Percentiles rank a stretch among this genome's conserved stretches.
phyloP scores from a whole-genome alignment of 2,797 vertebrate genomes.

The Arvicola amphibius region DNA sequence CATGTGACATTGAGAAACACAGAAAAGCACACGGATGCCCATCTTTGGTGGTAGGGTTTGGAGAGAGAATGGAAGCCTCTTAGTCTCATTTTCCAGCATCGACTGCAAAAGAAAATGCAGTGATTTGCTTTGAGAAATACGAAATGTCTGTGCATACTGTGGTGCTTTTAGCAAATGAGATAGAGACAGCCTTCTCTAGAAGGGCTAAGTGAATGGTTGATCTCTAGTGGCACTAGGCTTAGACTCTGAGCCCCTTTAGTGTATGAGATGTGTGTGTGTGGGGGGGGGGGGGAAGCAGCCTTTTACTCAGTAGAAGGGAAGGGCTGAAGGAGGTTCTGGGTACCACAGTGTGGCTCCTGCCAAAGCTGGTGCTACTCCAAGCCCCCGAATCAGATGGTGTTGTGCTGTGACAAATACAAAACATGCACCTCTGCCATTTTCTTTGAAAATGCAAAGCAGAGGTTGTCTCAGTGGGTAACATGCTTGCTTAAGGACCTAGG shows the following conservation, averaged over 20 bases:
- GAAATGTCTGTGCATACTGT: background rate
- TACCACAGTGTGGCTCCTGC: too few species aligned
- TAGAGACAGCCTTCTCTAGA: background rate
- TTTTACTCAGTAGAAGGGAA: background rate
- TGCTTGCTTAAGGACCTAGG: background rate
- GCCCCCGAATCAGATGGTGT: too few species aligned
- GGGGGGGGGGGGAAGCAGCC: fast-evolving
- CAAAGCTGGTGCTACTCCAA: background rate
- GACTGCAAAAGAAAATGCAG: background rate
- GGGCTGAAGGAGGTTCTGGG: too few species aligned
- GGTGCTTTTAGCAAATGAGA: background rate
- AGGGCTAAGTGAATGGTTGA: too few species aligned
- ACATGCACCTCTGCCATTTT: background rate
- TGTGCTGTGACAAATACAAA: background rate
- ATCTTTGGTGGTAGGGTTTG: background rate
- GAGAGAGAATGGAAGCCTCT: background rate
- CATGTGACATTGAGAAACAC: background rate
- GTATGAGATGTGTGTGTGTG: background rate
- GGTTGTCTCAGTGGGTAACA: background rate
- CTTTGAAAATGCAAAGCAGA: background rate
- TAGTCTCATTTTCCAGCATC: background rate
- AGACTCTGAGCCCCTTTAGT: background rate
- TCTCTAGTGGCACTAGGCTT: too few species aligned
- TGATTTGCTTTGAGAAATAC: background rate
- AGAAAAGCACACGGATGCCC: background rate